phyloP scores from a whole-genome alignment of 2,113 vertebrate species.

The Rhizomys pruinosus region DNA sequence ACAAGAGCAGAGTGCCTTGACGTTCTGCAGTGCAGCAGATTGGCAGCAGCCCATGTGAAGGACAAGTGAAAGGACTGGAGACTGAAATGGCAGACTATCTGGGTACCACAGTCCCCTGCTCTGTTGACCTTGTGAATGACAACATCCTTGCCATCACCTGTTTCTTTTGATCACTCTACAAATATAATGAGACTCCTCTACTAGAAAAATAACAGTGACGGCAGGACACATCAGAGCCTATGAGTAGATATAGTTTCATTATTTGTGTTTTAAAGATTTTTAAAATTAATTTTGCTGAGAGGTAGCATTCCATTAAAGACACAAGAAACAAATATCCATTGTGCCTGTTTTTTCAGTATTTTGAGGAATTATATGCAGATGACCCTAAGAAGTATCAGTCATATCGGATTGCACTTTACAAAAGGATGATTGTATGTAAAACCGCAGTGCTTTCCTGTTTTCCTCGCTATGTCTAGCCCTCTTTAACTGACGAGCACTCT shows the following conservation, averaged over 20 bases:
- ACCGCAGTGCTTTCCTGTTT: slow-evolving; percentile 76
- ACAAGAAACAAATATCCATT: slow-evolving; percentile 80
- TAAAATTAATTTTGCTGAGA: slow-evolving; percentile 72
- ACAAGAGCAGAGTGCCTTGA: not conserved
- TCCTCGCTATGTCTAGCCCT: slow-evolving; percentile 81
- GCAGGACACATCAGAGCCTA: not conserved
- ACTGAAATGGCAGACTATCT: not conserved
- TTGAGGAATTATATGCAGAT: slow-evolving; percentile 96
- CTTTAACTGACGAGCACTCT: slow-evolving; percentile 86
- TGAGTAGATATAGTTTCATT: slow-evolving; percentile 17
- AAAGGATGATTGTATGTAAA: slow-evolving; percentile 99
- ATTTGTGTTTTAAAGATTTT: slow-evolving; percentile 67
- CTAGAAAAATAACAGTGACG: not conserved
- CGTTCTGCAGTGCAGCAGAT: not conserved
- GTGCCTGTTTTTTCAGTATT: slow-evolving; percentile 93
- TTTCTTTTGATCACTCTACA: not conserved
- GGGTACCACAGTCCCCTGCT: not conserved
- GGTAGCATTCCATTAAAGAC: slow-evolving; percentile 58
- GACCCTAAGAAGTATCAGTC: slow-evolving; percentile 95
- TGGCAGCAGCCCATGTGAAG: not conserved
- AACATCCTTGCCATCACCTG: not conserved
- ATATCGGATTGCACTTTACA: slow-evolving; percentile 96
- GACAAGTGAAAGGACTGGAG: not conserved
- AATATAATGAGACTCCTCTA: not conserved
- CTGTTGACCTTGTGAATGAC: not conserved